Conservation (phyloP, 1,140 invertebrate species). For the Musca domestica region DNA sequence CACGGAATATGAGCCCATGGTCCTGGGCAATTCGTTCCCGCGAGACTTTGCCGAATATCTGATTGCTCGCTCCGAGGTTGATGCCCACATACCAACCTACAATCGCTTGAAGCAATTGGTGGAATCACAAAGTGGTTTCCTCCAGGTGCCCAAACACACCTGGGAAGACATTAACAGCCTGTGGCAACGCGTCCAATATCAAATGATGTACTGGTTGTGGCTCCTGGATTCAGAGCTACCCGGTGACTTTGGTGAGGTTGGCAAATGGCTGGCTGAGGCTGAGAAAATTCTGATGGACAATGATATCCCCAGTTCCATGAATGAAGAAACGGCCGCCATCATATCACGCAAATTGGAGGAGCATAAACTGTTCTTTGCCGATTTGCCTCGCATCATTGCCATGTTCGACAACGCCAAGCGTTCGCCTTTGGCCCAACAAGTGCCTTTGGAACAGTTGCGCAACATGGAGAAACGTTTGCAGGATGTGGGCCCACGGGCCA, state of each 20-base stretch:
- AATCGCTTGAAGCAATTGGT: slow-evolving; percentile 73
- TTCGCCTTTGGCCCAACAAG: slow-evolving; percentile 61
- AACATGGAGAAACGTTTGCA: slow-evolving; percentile 75
- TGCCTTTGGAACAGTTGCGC: slow-evolving; percentile 75
- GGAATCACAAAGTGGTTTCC: slow-evolving; percentile 69
- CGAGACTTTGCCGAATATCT: slow-evolving; percentile 70
- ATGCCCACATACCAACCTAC: slow-evolving; percentile 66
- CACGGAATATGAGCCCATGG: slow-evolving; percentile 58
- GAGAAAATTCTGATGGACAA: slow-evolving; percentile 80
- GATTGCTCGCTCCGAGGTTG: slow-evolving; percentile 68
- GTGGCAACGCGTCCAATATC: slow-evolving; percentile 73
- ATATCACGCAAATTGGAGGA: slow-evolving; percentile 86
- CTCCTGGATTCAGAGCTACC: slow-evolving; percentile 79
- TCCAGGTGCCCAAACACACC: slow-evolving; percentile 74
- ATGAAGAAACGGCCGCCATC: slow-evolving; percentile 81
- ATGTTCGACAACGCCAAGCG: slow-evolving; percentile 71
- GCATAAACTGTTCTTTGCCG: slow-evolving; percentile 84
- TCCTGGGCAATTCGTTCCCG: slow-evolving; percentile 66
- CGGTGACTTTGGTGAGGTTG: slow-evolving; percentile 77
- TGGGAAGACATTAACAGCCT: slow-evolving; percentile 74
- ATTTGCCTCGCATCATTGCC: slow-evolving; percentile 72
- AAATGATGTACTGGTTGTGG: slow-evolving; percentile 83
- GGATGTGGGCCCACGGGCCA: slow-evolving; percentile 67
- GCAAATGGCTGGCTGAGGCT: slow-evolving; percentile 85
- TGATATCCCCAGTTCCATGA: slow-evolving; percentile 77